Evolutionary conservation across 2,113 vertebrate species (phyloP).

Genomic region (Caranx ignobilis): DNA sequence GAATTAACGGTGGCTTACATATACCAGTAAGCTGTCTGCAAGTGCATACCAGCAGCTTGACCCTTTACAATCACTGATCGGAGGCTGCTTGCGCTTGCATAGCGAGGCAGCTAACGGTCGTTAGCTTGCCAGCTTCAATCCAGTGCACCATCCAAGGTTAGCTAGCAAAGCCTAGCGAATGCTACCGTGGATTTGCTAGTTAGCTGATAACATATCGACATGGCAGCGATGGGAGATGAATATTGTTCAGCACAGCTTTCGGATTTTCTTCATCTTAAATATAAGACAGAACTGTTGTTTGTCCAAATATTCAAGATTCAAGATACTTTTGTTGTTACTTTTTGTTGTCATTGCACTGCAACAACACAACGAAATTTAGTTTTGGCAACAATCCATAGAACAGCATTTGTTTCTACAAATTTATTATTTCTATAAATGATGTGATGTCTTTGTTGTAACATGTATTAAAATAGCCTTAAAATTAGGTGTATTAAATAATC

Average conservation of each 20-base stretch:
- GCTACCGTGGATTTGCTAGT: slow-evolving; percentile 28
- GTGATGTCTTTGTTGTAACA: too few species aligned
- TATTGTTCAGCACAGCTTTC: neutral
- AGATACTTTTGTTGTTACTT: too few species aligned
- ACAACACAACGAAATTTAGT: too few species aligned
- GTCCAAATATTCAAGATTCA: too few species aligned
- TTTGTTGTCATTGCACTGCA: too few species aligned
- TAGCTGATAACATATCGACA: neutral
- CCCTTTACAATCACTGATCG: slow-evolving; percentile 54
- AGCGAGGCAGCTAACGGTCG: slow-evolving; percentile 52
- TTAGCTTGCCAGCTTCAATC: slow-evolving; percentile 51
- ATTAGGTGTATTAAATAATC: too few species aligned
- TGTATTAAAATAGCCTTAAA: too few species aligned
- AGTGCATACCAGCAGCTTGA: slow-evolving; percentile 55
- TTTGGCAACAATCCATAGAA: too few species aligned
- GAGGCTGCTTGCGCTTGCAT: neutral
- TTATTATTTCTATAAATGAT: too few species aligned
- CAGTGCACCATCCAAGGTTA: slow-evolving; percentile 50
- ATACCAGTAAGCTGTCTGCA: slow-evolving; percentile 23
- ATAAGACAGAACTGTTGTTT: neutral
- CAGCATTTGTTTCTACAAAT: too few species aligned
- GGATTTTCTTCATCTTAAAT: neutral
- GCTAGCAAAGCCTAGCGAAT: slow-evolving; percentile 36
- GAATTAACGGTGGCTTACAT: neutral
- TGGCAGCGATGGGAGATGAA: neutral